Evolutionary conservation across 2,888 invertebrate genomes (phyloP), one percentile per base, ranked within the genome.

Genomic region (Chymomyza fuscimana): DNA sequence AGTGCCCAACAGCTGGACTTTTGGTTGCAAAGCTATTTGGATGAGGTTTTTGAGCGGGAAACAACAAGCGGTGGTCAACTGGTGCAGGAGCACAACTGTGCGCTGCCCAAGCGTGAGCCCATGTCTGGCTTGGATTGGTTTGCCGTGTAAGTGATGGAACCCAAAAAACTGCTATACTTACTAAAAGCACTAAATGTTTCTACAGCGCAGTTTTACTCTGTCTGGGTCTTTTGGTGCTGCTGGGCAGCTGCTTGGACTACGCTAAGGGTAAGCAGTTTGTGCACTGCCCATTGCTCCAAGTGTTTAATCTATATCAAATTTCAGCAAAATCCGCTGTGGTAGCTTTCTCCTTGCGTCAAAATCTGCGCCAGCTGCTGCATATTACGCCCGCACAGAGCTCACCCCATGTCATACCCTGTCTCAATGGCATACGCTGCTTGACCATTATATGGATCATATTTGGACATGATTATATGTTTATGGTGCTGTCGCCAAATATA

Each of bases 381-480:
- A 71, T 64, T 1, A 54, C 68, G 22, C 52, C 15, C 10, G 65
- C 9, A 46, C 10, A 51, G 51, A 25, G 56, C 62, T 0, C 72
- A 80, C 69, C 77, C 0, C 75, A 79, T 67, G 69, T 79, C 6
- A 79, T 81, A 32, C 73, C 76, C 5, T 92, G 92, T 73, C 84
- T 93, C 10, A 77, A 92, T 82, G 93, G 93, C n/a, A 89, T 93
- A 15, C 88, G 92, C 22, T 89, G 90, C 16, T 68, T 93, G 46
- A 92, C 92, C 4, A 90, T 92, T 65, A 80, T 92, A 65, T 93
- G 92, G 92, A 89, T 93, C 1, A 79, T 92, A 5, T 86, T 89
- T 60, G 90, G 90, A 0, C 92, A 92, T 72, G 76, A 76, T 36
- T 81, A 46, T 46, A 46, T 46, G 40, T 46, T 46, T 12, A 46